phyloP scores from a whole-genome alignment of 2,888 invertebrate species.

The Archaeoteleia sp. region DNA sequence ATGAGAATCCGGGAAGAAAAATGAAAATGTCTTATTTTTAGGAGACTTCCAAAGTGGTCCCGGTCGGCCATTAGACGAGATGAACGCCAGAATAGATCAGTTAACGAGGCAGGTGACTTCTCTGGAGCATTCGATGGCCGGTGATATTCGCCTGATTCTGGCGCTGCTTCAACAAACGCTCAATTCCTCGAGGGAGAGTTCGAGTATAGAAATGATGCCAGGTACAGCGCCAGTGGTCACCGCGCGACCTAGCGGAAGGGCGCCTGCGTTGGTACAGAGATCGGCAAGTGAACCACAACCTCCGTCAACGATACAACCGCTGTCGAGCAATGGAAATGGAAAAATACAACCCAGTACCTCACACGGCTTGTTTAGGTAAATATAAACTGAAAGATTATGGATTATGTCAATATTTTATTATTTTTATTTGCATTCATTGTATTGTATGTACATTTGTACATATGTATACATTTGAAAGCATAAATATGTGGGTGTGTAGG shows the following conservation, averaged over 20 bases:
- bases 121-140: constrained; percentile 83
- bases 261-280: constrained; percentile 78
- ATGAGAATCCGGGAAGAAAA: too few species aligned
- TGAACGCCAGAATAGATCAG: constrained; percentile 82
- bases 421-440: too few species aligned
- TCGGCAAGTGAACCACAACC: constrained; percentile 80
- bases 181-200: constrained; percentile 70
- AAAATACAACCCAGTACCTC: constrained; percentile 71
- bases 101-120: constrained; percentile 82
- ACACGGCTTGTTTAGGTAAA: constrained; percentile 70
- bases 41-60: constrained; percentile 74
- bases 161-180: constrained; percentile 79
- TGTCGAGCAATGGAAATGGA: constrained; percentile 71
- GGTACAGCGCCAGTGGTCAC: constrained; percentile 81
- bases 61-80: constrained; percentile 76
- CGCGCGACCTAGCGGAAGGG: constrained; percentile 62
- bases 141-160: constrained; percentile 85
- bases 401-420: too few species aligned
- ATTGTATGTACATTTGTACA: too few species aligned
- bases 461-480: too few species aligned
- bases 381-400: too few species aligned
- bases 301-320: constrained; percentile 74
- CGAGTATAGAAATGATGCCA: constrained; percentile 75
- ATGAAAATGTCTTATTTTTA: constrained; percentile 39
- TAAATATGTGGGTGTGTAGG: too few species aligned